A percentile compares a stretch with the other conserved stretches of the same genome.
These are phyloP conservation scores for Eurytemora carolleeae DNA, from an alignment of 1,140 invertebrate genomes.

Conservation along the genomic window DNA sequence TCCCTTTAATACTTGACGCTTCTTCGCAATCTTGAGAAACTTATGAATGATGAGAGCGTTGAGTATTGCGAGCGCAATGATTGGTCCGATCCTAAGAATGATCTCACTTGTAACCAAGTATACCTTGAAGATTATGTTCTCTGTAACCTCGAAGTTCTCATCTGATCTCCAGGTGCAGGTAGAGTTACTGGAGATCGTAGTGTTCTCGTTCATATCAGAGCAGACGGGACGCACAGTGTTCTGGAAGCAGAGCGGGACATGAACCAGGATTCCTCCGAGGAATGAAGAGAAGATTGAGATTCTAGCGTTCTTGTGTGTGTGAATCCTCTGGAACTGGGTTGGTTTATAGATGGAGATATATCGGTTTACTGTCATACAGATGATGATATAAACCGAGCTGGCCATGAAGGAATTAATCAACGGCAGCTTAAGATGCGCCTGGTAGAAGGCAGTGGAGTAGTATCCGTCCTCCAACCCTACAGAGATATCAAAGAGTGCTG, in stretches of 20 bases:
- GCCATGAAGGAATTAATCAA: slow-evolving; percentile 45
- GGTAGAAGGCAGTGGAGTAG: slow-evolving; percentile 43
- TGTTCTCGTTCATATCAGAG: too few species aligned
- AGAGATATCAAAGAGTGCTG: slow-evolving; percentile 39
- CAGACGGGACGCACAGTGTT: too few species aligned
- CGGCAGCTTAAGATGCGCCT: slow-evolving; percentile 48
- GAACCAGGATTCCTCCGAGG: slow-evolving; percentile 36
- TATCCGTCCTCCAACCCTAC: slow-evolving; percentile 33
- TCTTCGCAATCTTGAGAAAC: slow-evolving; percentile 41
- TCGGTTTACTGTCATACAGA: slow-evolving; percentile 52
- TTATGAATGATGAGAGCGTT: slow-evolving; percentile 47
- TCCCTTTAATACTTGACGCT: slow-evolving; percentile 26
- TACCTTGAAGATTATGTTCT: slow-evolving; percentile 20
- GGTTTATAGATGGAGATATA: slow-evolving; percentile 62
- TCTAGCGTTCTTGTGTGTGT: slow-evolving; percentile 30
- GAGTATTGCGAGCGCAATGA: slow-evolving; percentile 40
- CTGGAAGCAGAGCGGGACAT: slow-evolving; percentile 29
- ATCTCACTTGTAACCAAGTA: slow-evolving; percentile 43
- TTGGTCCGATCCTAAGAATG: slow-evolving; percentile 40
- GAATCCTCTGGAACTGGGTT: slow-evolving; percentile 33
- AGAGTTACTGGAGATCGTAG: too few species aligned
- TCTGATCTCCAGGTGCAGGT: not conserved
- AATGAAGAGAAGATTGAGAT: not conserved
- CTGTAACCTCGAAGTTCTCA: not conserved
- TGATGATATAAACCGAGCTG: slow-evolving; percentile 45